Conservation (phyloP, 2,113 vertebrate genomes). For the Siphamia tubifer region DNA sequence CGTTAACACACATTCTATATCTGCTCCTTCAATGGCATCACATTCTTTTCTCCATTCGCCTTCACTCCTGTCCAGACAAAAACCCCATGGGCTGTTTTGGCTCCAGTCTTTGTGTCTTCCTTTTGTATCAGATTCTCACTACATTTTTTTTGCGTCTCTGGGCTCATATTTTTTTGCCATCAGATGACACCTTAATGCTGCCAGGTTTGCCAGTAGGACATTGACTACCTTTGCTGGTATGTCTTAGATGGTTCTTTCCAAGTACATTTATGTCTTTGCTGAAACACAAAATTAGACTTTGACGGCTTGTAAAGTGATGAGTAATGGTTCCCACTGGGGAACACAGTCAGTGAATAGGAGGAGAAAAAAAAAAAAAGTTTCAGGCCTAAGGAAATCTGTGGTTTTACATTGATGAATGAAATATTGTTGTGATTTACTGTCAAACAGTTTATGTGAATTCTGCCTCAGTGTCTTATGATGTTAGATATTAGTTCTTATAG, state of each 20-base stretch:
- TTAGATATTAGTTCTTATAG: too few relatives aligned
- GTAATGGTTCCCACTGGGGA: neutral
- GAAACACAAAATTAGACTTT: neutral
- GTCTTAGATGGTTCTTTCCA: neutral
- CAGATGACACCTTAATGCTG: neutral
- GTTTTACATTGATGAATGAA: neutral
- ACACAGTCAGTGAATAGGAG: neutral
- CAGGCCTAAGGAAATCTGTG: neutral
- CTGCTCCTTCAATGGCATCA: neutral
- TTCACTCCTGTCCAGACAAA: neutral
- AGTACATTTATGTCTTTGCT: neutral
- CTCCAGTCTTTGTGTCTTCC: neutral
- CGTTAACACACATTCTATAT: neutral
- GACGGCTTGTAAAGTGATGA: conserved; percentile 3
- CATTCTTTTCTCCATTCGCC: neutral
- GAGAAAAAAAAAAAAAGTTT: neutral
- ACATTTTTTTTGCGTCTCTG: neutral
- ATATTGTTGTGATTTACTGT: neutral
- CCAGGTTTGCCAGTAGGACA: conserved; percentile 1
- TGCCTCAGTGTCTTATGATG: too few relatives aligned
- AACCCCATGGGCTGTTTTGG: conserved; percentile 14
- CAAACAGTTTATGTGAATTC: too few relatives aligned
- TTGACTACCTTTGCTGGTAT: neutral
- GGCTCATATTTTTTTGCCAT: neutral
- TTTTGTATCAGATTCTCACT: neutral